A percentile compares a stretch with the other conserved stretches of the same genome.
Evolutionary conservation across 2,113 vertebrate species (phyloP).

Genomic region (Forbesichthys papilliferus): DNA sequence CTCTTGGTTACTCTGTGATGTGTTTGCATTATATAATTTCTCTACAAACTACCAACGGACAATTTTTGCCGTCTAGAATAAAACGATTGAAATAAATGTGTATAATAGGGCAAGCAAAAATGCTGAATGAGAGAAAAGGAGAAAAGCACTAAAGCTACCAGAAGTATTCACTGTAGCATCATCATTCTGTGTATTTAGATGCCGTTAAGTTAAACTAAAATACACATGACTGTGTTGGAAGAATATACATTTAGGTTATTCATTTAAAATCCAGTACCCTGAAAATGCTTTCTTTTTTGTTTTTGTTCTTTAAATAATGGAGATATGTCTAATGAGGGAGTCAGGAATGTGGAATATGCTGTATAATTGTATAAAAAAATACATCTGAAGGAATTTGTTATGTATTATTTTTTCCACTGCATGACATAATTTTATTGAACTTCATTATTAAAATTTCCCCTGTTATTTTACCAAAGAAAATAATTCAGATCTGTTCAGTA

Average conservation of each 20-base stretch:
- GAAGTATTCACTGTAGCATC: background rate
- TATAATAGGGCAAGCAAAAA: too few relatives aligned
- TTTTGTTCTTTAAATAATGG: constrained; percentile 22
- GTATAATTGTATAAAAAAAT: constrained; percentile 62
- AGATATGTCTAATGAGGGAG: constrained; percentile 35
- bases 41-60: too few relatives aligned
- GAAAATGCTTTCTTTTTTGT: background rate
- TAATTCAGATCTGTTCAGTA: too few relatives aligned
- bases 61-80: too few relatives aligned
- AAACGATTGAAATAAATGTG: too few relatives aligned
- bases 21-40: too few relatives aligned
- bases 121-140: background rate
- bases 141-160: constrained; percentile 8
- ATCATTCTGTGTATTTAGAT: background rate
- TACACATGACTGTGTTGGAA: constrained; percentile 5
- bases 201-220: too few relatives aligned
- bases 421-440: background rate
- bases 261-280: constrained; percentile 1
- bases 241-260: constrained; percentile 28
- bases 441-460: background rate
- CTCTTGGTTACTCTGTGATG: too few relatives aligned
- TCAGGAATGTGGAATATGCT: constrained; percentile 73
- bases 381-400: constrained; percentile 50
- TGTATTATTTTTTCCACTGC: background rate
- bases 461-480: too few relatives aligned